Base-by-base conservation (phyloP, 2,797 vertebrate genomes). In the Tamandua tetradactyla region DNA sequence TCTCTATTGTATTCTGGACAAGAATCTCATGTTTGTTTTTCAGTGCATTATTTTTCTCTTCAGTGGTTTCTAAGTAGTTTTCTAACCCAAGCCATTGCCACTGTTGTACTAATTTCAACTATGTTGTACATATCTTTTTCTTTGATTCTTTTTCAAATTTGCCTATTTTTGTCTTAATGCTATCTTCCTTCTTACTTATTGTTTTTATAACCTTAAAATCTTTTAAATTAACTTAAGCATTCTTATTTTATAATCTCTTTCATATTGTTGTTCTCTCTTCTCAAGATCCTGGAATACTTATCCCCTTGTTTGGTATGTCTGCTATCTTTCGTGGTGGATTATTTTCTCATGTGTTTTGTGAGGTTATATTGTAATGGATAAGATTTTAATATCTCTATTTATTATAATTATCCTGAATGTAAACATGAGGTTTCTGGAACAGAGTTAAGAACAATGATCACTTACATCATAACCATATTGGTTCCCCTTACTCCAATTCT, bases 301-400 rank as follows among this genome's bases (percentile, higher is more conserved):
- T 76, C 15, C 17, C 93, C 20, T 5, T 52, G 11, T 71, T 57
- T 82, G 47, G n/a, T 64, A 25, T 82, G 27, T 64, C 17, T 42
- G 9, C 64, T 72, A 2, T 95, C 57, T 85, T 84, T 37, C 57
- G 61, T 52, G n/a, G 80, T 69, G 1, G 20, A 62, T 83, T 69
- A 71, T 88, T 88, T 62, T 57, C 35, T 40, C 0, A 0, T 52
- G 35, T 35, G 2, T 75, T 81, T 80, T 92, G 44, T 90, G 71
- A 83, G 11, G 57, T 93, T 90, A 78, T 18, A 87, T 88, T 80
- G 78, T 78, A 71, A 75, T 86, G 81, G 72, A 18, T 49, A 49
- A 37, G 0, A 64, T 76, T 74, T 44, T 20, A 82, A 44, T 82
- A 49, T 79, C 6, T 49, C 0, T 68, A 10, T 55, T 49, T 66